These are phyloP conservation scores for Parasteatoda tepidariorum DNA, from an alignment of 1,140 invertebrate genomes.

Conservation along the genomic window DNA sequence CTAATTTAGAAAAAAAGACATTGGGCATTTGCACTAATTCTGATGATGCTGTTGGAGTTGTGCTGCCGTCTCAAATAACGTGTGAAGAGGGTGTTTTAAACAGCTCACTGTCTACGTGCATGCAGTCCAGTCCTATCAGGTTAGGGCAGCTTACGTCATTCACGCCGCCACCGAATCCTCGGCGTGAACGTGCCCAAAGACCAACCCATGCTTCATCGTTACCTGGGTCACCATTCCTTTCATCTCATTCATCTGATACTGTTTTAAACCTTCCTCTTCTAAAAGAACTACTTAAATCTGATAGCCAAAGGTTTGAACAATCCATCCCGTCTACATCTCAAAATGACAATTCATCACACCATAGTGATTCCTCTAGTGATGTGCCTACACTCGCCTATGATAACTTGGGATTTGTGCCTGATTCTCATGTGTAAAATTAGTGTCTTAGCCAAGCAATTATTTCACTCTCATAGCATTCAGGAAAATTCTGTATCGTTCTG, in stretches of 20 bases:
- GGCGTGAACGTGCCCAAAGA: neutral
- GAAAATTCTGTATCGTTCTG: neutral
- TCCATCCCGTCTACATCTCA: neutral
- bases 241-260: neutral
- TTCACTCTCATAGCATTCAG: neutral
- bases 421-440: constrained; percentile 3
- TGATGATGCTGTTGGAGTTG: constrained; percentile 30
- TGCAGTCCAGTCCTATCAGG: too few species aligned
- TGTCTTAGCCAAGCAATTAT: neutral
- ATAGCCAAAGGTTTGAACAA: neutral
- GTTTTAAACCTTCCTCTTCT: neutral
- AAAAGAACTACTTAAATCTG: constrained; percentile 36
- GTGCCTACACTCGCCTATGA: constrained; percentile 33
- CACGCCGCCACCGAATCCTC: constrained; percentile 13
- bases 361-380: neutral
- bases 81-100: neutral
- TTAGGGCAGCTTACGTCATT: neutral
- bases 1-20: too few species aligned
- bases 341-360: neutral
- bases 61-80: neutral
- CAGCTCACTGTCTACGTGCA: neutral
- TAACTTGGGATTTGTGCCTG: constrained; percentile 42
- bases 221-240: constrained; percentile 32
- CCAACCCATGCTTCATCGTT: constrained; percentile 24
- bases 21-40: too few species aligned